Conservation (phyloP, 2,888 invertebrate species). For the Adela reaumurella region DNA sequence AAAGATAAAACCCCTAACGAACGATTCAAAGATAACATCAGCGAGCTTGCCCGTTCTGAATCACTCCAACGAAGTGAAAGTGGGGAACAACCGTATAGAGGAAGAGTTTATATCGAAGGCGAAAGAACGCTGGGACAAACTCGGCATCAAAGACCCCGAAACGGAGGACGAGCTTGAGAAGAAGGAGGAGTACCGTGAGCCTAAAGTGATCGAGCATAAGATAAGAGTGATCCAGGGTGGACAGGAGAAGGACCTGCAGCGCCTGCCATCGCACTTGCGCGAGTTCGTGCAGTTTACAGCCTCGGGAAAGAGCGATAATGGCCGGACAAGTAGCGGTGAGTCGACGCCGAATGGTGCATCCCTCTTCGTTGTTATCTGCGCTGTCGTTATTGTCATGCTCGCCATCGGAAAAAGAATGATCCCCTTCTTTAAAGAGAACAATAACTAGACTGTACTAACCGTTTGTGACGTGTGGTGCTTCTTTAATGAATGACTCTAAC, state of each 20-base stretch:
- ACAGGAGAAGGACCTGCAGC: slow-evolving; percentile 57
- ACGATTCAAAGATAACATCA: slow-evolving; percentile 35
- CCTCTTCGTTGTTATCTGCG: slow-evolving; percentile 47
- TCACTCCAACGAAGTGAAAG: slow-evolving; percentile 24
- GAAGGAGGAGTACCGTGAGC: slow-evolving; percentile 31
- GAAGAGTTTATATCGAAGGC: slow-evolving; percentile 77
- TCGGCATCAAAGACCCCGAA: slow-evolving; percentile 65
- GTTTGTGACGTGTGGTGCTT: slow-evolving; percentile 1
- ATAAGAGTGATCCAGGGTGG: slow-evolving; percentile 65
- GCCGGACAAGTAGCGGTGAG: slow-evolving; percentile 52
- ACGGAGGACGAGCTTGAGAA: slow-evolving; percentile 57
- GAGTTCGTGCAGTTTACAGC: slow-evolving; percentile 69
- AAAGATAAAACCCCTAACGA: slow-evolving; percentile 55
- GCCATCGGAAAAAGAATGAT: slow-evolving; percentile 27
- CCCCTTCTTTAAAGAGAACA: slow-evolving; percentile 1
- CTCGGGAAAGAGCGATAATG: slow-evolving; percentile 44
- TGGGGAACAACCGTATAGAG: slow-evolving; percentile 57
- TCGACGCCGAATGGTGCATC: slow-evolving; percentile 25
- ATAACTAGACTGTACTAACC: neutral
- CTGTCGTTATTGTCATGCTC: slow-evolving; percentile 44
- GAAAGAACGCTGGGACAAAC: slow-evolving; percentile 65
- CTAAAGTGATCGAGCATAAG: slow-evolving; percentile 43
- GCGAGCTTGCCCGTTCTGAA: slow-evolving; percentile 22
- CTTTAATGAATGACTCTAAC: neutral
- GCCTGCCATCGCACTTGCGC: slow-evolving; percentile 72